Base-by-base conservation (phyloP, 2,113 vertebrate genomes). In the Zosterops borbonicus region DNA sequence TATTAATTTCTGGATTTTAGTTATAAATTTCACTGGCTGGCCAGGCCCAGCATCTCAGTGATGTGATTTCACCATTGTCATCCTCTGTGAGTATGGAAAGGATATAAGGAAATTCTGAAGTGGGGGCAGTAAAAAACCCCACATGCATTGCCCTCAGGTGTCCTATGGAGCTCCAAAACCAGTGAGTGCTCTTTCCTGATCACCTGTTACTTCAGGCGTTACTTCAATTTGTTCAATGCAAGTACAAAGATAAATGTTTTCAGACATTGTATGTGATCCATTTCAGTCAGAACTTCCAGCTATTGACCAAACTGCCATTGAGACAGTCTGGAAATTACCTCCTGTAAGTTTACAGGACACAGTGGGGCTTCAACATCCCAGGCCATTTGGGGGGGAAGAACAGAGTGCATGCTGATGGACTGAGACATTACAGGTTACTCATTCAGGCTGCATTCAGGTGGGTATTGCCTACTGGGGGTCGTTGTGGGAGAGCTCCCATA, bases 281-380 rank as follows among this genome's bases (percentile, higher is more conserved):
- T 69, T 75, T 70, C 46, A 83, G n/a, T 53, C 27, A 81, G 52
- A 71, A 37, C 18, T 44, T 64, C 16, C 49, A 74, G 3, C 27
- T 60, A 12, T 8, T 46, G 31, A 44, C n/a, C 28, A 59, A 64
- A 33, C 8, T 37, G 12, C n/a, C 53, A 77, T 9, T 62, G 31
- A 77, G 58, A 49, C 4, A 27, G 19, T 24, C 46, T 59, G 31
- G 44, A 27, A 84, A 46, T 29, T 56, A 28, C 4, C 2, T 60
- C 5, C 27, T 35, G 9, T 39, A 22, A 44, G 13, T 39, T 88
- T 27, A 18, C 14, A 79, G 46, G 31, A 29, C 19, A 37, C 44
- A 23, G 7, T 29, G 29, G 9, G 6, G 2, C 37, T 60, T 62
- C 17, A 31, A 4, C 6, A 20, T 64, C 11, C 23, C 0, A 0